Conservation (phyloP, 2,797 vertebrate species). For the Gambusia yucatana region DNA sequence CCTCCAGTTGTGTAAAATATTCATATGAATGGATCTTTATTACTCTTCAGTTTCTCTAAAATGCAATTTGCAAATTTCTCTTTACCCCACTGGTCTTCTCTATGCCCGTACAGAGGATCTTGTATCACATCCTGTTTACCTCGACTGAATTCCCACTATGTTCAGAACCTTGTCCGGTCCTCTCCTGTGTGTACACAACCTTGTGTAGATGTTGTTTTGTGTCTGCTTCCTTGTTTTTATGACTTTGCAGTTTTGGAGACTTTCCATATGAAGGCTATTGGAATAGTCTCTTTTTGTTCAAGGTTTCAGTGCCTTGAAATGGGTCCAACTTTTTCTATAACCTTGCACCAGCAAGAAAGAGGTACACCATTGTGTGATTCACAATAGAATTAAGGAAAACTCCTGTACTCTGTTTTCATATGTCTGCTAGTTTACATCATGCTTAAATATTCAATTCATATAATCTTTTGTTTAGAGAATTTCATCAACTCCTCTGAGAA, state of each 20-base stretch:
- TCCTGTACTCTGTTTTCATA: constrained; percentile 52
- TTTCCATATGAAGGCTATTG: constrained; percentile 16
- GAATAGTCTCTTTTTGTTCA: constrained; percentile 51
- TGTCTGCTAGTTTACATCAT: constrained; percentile 10
- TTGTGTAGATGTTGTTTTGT: background rate
- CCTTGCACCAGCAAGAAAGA: constrained; percentile 43
- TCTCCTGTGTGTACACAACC: constrained; percentile 4
- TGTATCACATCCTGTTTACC: constrained; percentile 69
- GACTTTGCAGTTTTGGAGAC: background rate
- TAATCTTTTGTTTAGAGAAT: background rate
- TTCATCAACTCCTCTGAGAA: background rate
- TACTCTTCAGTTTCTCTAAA: constrained; percentile 7
- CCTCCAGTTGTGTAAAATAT: background rate
- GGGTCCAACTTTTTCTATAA: constrained; percentile 53
- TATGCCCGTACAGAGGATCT: constrained; percentile 37
- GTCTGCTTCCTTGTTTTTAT: constrained; percentile 14
- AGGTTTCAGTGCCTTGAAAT: constrained; percentile 64
- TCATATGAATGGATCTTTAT: background rate
- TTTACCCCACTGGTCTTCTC: constrained; percentile 17
- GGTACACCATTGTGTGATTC: constrained; percentile 57
- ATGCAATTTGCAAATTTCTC: constrained; percentile 2
- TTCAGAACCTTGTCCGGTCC: constrained; percentile 31
- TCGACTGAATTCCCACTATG: constrained; percentile 37
- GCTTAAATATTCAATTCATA: background rate
- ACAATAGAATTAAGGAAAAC: constrained; percentile 65